Evolutionary conservation across 2,888 invertebrate species (phyloP).

Genomic region (Drosophila ochracea): DNA sequence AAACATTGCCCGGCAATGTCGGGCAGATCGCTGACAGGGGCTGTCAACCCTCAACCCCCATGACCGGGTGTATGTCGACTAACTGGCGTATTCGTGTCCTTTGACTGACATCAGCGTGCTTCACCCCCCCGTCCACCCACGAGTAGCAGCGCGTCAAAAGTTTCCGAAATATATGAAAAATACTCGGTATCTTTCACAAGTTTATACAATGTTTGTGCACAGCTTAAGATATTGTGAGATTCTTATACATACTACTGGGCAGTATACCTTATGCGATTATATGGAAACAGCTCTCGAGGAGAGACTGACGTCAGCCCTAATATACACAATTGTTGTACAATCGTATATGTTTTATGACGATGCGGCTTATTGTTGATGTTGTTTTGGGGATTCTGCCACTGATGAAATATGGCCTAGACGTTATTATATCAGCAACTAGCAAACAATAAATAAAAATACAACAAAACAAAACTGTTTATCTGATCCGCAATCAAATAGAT

Average conservation of each 20-base stretch:
- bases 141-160: conserved; percentile 12
- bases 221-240: conserved; percentile 49
- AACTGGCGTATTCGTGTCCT: conserved; percentile 47
- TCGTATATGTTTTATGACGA: conserved; percentile 61
- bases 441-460: conserved; percentile 6
- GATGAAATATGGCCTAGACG: conserved; percentile 61
- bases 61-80: conserved; percentile 46
- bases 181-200: conserved; percentile 40
- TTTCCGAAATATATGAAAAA: conserved; percentile 36
- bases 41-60: conserved; percentile 56
- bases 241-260: conserved; percentile 21
- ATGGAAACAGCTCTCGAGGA: conserved; percentile 26
- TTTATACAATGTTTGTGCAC: conserved; percentile 44
- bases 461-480: conserved; percentile 23
- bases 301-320: conserved; percentile 66
- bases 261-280: conserved; percentile 42
- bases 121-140: too few relatives aligned
- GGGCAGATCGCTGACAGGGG: conserved; percentile 37
- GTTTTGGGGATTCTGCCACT: conserved; percentile 66
- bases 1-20: conserved; percentile 40
- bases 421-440: conserved; percentile 39
- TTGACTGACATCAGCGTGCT: conserved; percentile 41
- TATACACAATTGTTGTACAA: conserved; percentile 54
- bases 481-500: conserved; percentile 25
- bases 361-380: conserved; percentile 61